Evolutionary conservation across 2,113 vertebrate genomes (phyloP), one percentile per base, ranked within the genome.

Genomic region (Eonycteris spelaea): DNA sequence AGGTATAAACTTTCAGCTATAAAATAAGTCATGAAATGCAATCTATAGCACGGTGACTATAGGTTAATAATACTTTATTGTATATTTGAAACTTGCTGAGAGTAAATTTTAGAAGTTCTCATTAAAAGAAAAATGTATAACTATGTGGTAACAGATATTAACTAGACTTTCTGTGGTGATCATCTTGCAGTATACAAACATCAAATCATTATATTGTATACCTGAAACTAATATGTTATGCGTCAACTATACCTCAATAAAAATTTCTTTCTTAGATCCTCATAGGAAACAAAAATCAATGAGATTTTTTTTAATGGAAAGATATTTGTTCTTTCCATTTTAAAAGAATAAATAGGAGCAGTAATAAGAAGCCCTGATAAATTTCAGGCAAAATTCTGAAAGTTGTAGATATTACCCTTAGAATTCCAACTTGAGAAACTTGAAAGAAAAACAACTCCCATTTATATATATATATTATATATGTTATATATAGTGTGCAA

Each of bases 231-330:
- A 61, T 18, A 63, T 43, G 28, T 14, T n/a, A 9, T 21, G 63
- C 15, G 40, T 61, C 61, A 67, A 22, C 51, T 61, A n/a, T n/a
- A 48, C 22, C 16, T 63, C 40, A 67, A 40, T 68, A n/a, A 61
- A 78, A 85, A 61, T 61, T 40, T 6, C 14, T 74, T 79, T 55
- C 79, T 94, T 57, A 74, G 28, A 79, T 16, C 7, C 12, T 53
- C 55, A 86, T 9, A 89, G 45, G 24, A 96, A 94, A 91, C 3
- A 83, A 80, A 96, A 85, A 26, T 67, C 77, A 84, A 8, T 78
- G n/a, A 71, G 43, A 63, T 53, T 57, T 68, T 68, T 28, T 15
- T 2, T 35, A 59, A 85, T 40, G 4, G 40, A 51, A 84, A 90
- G 24, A 68, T 19, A 85, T 21, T 28, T 86, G 59, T 77, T 70